phyloP scores from a whole-genome alignment of 2,888 invertebrate genomes.

The Junonia oenone region DNA sequence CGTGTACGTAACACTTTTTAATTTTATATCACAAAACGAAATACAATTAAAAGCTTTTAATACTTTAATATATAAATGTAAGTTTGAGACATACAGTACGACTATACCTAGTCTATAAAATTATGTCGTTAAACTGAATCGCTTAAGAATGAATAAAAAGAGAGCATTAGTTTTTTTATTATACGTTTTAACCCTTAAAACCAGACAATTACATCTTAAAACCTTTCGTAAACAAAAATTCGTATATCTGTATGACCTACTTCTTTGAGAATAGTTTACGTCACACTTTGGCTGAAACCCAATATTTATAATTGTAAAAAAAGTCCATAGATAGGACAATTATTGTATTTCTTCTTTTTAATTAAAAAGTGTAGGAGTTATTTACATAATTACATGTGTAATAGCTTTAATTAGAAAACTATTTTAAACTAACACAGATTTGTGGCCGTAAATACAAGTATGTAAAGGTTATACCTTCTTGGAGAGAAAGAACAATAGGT shows the following conservation, averaged over 20 bases:
- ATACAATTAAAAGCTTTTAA: too few relatives aligned
- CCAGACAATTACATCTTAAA: constrained; percentile 17
- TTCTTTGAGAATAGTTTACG: constrained; percentile 51
- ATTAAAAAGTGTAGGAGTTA: not conserved
- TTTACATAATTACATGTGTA: not conserved
- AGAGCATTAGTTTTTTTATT: not conserved
- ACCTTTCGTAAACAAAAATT: constrained; percentile 19
- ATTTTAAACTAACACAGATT: too few relatives aligned
- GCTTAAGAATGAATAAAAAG: too few relatives aligned
- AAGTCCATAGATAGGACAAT: constrained; percentile 23
- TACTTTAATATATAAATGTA: too few relatives aligned
- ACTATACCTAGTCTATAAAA: too few relatives aligned
- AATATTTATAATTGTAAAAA: constrained; percentile 43
- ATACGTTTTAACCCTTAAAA: not conserved
- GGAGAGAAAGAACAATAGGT: too few relatives aligned
- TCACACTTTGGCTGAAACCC: constrained; percentile 61
- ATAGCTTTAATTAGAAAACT: too few relatives aligned
- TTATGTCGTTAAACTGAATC: not conserved
- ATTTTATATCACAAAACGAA: too few relatives aligned
- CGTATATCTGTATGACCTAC: constrained; percentile 61
- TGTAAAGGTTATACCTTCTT: too few relatives aligned
- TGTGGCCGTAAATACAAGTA: too few relatives aligned
- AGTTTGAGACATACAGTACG: too few relatives aligned
- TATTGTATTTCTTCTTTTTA: not conserved
- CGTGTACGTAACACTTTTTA: too few relatives aligned